Conservation (phyloP, 2,888 invertebrate genomes). For the Microctonus hyperodae region DNA sequence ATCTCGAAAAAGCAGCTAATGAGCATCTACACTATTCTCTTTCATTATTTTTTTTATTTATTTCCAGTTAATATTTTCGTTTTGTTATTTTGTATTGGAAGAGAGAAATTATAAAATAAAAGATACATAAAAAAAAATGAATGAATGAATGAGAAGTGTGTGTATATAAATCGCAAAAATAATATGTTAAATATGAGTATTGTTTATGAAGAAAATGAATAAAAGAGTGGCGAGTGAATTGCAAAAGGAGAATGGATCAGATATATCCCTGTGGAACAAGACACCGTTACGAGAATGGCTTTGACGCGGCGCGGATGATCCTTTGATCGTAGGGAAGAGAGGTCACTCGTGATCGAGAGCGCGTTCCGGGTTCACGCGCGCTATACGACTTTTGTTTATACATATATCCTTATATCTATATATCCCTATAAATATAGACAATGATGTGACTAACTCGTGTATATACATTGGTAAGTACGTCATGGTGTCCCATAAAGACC, state of each 20-base stretch:
- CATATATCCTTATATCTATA: background rate
- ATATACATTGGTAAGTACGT: background rate
- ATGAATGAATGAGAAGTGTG: background rate
- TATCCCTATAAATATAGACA: background rate
- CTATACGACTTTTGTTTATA: conserved; percentile 18
- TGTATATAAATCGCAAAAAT: background rate
- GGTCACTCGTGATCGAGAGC: conserved; percentile 29
- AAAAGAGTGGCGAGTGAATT: background rate
- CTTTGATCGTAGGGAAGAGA: conserved; percentile 30
- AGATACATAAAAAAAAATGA: background rate
- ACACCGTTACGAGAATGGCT: conserved; percentile 31
- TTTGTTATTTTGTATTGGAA: too few relatives aligned
- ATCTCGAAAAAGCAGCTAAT: conserved; percentile 24
- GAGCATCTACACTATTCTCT: conserved; percentile 21
- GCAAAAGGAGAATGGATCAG: conserved; percentile 16
- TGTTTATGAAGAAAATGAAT: background rate
- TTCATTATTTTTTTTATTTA: background rate
- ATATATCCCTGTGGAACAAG: conserved; percentile 17
- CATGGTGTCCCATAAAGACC: conserved; percentile 15
- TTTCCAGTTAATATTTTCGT: too few relatives aligned
- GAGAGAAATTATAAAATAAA: too few relatives aligned
- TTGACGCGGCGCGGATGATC: conserved; percentile 31
- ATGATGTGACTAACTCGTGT: background rate
- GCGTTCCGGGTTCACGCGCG: conserved; percentile 40
- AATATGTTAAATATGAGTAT: conserved; percentile 7